Percentiles rank a stretch among this genome's conserved stretches.
Evolutionary conservation across 2,113 vertebrate species (phyloP).

Genomic region (Prietella phreatophila): DNA sequence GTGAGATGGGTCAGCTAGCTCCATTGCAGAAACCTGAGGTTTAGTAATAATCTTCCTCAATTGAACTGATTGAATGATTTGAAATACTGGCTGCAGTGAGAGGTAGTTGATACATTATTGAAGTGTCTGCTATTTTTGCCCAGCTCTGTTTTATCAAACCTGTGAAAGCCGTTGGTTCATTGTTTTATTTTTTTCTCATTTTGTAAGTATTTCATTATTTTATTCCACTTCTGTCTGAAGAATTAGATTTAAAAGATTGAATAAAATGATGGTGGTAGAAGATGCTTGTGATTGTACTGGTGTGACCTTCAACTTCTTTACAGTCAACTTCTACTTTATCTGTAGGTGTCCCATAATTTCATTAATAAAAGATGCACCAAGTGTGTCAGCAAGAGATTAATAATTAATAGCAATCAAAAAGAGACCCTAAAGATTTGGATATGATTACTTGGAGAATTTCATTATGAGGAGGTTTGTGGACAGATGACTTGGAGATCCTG

Average conservation of each 20-base stretch:
- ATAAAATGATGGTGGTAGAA: conserved; percentile 75
- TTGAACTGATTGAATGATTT: conserved; percentile 12
- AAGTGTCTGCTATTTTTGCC: conserved; percentile 55
- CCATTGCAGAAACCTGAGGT: neutral
- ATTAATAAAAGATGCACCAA: neutral
- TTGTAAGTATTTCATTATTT: conserved; percentile 74
- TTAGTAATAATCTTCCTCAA: conserved; percentile 2
- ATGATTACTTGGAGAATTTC: neutral
- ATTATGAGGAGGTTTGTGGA: neutral
- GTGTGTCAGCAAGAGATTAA: neutral
- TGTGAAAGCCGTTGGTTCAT: conserved; percentile 71
- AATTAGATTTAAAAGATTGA: conserved; percentile 71
- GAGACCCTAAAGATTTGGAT: neutral
- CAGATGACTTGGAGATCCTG: neutral
- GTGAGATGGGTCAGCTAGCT: conserved; percentile 53
- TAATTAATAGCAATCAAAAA: neutral
- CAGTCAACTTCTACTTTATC: neutral
- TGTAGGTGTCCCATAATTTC: neutral
- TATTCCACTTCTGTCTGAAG: conserved; percentile 70
- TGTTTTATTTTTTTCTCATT: conserved; percentile 59
- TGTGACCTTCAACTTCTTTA: neutral
- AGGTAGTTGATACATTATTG: conserved; percentile 46
- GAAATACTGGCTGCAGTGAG: conserved; percentile 47
- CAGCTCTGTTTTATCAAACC: conserved; percentile 67
- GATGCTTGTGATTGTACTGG: conserved; percentile 32